Percentiles rank a stretch among this genome's conserved stretches.
Evolutionary conservation across 2,797 vertebrate species (phyloP).

Genomic region (Typhlichthys eigenmanni): DNA sequence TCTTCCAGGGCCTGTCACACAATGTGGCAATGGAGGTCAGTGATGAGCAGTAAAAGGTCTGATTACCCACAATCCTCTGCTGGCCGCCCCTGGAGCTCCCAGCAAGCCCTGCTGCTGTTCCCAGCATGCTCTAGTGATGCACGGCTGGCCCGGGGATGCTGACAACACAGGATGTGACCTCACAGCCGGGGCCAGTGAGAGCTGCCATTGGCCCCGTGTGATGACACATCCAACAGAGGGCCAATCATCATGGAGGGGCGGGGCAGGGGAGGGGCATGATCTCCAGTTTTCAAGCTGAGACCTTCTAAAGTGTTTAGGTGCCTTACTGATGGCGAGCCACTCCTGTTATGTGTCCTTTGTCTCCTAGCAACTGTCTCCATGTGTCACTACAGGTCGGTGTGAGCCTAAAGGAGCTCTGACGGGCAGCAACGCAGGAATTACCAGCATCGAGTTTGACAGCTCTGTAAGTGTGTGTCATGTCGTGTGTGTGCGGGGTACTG

Average conservation of each 20-base stretch:
- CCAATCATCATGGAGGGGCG: constrained; percentile 55
- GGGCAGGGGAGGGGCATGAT: constrained; percentile 71
- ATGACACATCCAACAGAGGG: constrained; percentile 70
- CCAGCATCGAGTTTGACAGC: constrained; percentile 96
- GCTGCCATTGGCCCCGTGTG: constrained; percentile 50
- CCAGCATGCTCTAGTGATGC: constrained; percentile 71
- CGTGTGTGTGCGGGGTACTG: constrained; percentile 23
- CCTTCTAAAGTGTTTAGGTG: constrained; percentile 36
- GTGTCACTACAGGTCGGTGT: constrained; percentile 82
- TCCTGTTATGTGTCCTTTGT: constrained; percentile 28
- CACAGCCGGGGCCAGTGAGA: constrained; percentile 66
- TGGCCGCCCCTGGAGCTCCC: constrained; percentile 23
- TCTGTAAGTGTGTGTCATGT: constrained; percentile 79
- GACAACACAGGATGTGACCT: constrained; percentile 75
- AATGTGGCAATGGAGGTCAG: constrained; percentile 2
- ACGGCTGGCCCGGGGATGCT: constrained; percentile 70
- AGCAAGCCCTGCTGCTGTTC: constrained; percentile 27
- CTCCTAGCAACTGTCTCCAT: constrained; percentile 1
- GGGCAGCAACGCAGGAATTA: constrained; percentile 96
- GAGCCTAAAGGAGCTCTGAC: constrained; percentile 90
- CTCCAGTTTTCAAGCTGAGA: constrained; percentile 87
- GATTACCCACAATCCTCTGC: constrained; percentile 69
- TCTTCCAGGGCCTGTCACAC: too few species aligned
- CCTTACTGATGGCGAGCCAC: too few species aligned
- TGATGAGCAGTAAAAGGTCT: constrained; percentile 59